Conservation (phyloP, 2,888 invertebrate genomes). For the Morinoia aosen region DNA sequence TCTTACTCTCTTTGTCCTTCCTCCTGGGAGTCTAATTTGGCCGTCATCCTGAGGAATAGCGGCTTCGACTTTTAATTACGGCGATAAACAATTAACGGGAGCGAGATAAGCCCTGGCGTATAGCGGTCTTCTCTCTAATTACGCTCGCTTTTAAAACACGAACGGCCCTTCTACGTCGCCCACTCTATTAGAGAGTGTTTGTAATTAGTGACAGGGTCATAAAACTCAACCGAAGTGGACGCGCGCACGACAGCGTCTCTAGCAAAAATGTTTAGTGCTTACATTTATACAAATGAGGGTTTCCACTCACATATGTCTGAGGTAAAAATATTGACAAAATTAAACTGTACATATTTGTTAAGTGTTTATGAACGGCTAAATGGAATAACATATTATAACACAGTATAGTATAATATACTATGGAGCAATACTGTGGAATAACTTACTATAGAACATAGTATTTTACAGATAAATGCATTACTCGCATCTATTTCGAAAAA, state of each 20-base stretch:
- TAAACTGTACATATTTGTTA: neutral
- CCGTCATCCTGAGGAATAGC: neutral
- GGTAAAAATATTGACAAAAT: neutral
- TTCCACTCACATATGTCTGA: neutral
- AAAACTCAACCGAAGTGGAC: neutral
- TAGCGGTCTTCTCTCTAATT: conserved; percentile 3
- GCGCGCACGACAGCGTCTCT: neutral
- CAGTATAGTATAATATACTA: too few species aligned
- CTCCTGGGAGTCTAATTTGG: neutral
- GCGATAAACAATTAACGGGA: conserved; percentile 12
- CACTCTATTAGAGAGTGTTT: neutral
- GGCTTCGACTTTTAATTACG: conserved; percentile 17
- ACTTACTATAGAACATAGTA: neutral
- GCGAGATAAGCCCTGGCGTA: neutral
- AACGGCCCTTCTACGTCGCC: neutral
- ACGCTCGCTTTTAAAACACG: neutral
- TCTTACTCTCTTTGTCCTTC: neutral
- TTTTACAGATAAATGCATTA: neutral
- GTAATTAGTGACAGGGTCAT: neutral
- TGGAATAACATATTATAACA: neutral
- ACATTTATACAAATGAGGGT: neutral
- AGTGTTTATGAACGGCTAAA: neutral
- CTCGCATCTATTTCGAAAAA: too few species aligned
- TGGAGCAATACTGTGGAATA: neutral
- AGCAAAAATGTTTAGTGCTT: neutral